Evolutionary conservation across 2,113 vertebrate species (phyloP).

Genomic region (Tauraco erythrolophus): DNA sequence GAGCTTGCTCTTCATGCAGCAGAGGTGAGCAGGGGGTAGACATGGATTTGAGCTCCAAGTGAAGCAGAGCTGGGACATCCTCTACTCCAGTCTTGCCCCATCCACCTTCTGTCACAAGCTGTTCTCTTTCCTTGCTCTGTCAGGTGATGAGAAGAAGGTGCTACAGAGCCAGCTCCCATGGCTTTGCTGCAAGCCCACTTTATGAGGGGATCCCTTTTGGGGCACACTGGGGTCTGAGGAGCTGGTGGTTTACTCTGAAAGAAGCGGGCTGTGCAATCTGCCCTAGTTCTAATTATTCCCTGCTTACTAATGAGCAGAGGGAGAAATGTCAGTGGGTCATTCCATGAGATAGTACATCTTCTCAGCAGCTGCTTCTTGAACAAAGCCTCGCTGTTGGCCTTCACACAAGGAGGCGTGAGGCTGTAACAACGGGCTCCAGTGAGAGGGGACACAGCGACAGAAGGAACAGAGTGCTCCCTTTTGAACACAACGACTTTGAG

Average conservation of each 20-base stretch:
- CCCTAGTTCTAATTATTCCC: constrained; percentile 10
- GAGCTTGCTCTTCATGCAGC: neutral
- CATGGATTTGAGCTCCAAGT: neutral
- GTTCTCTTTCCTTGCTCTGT: neutral
- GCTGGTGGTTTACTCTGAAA: neutral
- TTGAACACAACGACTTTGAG: neutral
- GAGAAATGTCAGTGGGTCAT: constrained; percentile 49
- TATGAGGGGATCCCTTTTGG: neutral
- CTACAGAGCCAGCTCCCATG: neutral
- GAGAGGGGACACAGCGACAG: neutral
- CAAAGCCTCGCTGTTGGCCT: constrained; percentile 48
- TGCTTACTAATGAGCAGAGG: constrained; percentile 30
- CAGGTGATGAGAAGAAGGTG: neutral
- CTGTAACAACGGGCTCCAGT: constrained; percentile 25
- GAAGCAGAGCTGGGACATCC: neutral
- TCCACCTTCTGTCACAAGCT: neutral
- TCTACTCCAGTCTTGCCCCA: neutral
- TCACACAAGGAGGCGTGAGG: constrained; percentile 46
- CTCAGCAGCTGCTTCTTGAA: constrained; percentile 52
- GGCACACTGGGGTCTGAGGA: neutral
- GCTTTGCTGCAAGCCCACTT: neutral
- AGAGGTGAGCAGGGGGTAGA: neutral
- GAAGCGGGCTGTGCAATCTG: neutral
- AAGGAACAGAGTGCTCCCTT: constrained; percentile 48
- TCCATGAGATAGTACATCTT: constrained; percentile 33